Evolutionary conservation across 2,797 vertebrate genomes (phyloP).

Genomic region (Acestrorhynchus altus): DNA sequence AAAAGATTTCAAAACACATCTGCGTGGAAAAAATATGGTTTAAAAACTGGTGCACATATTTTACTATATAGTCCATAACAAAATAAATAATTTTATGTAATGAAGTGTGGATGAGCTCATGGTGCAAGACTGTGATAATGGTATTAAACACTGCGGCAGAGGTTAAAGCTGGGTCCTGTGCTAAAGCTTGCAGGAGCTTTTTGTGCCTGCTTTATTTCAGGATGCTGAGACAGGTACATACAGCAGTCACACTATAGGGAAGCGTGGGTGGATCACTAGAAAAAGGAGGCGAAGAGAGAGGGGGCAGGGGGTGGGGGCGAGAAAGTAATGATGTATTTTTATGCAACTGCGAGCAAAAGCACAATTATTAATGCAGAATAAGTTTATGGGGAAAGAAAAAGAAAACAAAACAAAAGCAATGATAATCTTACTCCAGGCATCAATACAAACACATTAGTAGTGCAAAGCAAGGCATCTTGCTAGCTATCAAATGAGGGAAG

Average conservation of each 20-base stretch:
- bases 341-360: conserved; percentile 58
- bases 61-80: conserved; percentile 1
- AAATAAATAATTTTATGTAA: conserved; percentile 25
- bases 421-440: conserved; percentile 55
- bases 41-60: conserved; percentile 8
- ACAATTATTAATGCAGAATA: conserved; percentile 56
- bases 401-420: conserved; percentile 33
- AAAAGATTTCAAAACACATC: conserved; percentile 32
- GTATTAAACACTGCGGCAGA: conserved; percentile 42
- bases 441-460: conserved; percentile 55
- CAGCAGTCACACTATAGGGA: conserved; percentile 34
- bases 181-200: conserved; percentile 23
- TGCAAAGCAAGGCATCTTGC: conserved; percentile 35
- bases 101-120: conserved; percentile 25
- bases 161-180: conserved; percentile 25
- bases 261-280: conserved; percentile 49
- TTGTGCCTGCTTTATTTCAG: conserved; percentile 27
- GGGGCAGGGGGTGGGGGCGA: neutral
- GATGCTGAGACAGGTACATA: conserved; percentile 43
- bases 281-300: conserved; percentile 15
- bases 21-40: neutral
- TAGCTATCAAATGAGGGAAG: conserved; percentile 49
- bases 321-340: conserved; percentile 37
- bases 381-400: conserved; percentile 40
- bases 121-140: neutral